Conservation (phyloP, 2,797 vertebrate genomes). For the Silurus lanzhouensis region DNA sequence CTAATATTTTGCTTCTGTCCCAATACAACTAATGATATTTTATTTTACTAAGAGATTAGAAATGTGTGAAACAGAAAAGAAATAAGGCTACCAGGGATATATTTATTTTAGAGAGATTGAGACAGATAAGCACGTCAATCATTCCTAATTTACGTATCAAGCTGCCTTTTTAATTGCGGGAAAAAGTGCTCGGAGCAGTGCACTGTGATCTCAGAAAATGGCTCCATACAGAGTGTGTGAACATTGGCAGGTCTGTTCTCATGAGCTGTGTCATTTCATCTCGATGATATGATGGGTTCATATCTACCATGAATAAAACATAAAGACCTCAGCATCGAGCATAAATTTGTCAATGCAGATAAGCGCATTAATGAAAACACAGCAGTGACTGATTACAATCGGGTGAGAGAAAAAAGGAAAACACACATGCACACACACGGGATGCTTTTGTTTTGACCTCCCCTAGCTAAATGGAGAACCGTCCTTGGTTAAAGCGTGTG, state of each 20-base stretch:
- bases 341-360: slow-evolving; percentile 43
- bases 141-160: too few relatives aligned
- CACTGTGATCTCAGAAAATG: neutral
- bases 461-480: slow-evolving; percentile 66
- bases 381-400: slow-evolving; percentile 38
- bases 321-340: slow-evolving; percentile 32
- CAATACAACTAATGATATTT: neutral
- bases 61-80: neutral
- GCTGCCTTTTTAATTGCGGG: neutral
- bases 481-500: slow-evolving; percentile 69
- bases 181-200: neutral
- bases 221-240: neutral
- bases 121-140: neutral
- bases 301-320: slow-evolving; percentile 47
- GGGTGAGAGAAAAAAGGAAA: neutral
- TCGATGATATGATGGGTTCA: neutral
- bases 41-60: neutral
- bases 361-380: slow-evolving; percentile 41
- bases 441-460: slow-evolving; percentile 71
- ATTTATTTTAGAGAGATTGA: neutral
- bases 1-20: too few relatives aligned
- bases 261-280: neutral
- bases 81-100: neutral
- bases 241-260: too few relatives aligned
- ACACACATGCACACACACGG: slow-evolving; percentile 51